A percentile compares a stretch with the other conserved stretches of the same genome.
Conservation (phyloP, 2,113 vertebrate species). For the Guaruba guarouba region DNA sequence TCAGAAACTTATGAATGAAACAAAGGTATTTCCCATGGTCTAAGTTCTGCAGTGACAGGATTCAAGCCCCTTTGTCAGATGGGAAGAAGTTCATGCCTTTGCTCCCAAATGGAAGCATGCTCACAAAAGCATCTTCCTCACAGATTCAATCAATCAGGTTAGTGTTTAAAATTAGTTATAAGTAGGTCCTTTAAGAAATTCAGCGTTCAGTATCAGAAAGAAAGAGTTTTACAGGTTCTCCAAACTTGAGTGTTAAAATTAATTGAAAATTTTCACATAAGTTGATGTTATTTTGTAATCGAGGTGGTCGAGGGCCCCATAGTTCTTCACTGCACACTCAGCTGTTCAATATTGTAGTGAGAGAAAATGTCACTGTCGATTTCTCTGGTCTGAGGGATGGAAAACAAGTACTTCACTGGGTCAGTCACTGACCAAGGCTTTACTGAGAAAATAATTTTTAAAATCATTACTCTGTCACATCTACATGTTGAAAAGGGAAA, state of each 20-base stretch:
- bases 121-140: background rate
- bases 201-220: background rate
- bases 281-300: background rate
- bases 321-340: background rate
- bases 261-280: background rate
- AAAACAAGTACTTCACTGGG: background rate
- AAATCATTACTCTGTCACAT: background rate
- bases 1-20: background rate
- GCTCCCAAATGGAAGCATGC: background rate
- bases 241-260: background rate
- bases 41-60: background rate
- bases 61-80: background rate
- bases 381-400: background rate
- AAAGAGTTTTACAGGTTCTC: background rate
- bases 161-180: background rate
- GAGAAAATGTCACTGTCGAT: background rate
- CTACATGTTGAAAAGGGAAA: background rate
- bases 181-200: background rate
- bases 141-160: background rate
- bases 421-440: background rate
- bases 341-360: background rate
- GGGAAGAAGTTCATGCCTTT: background rate
- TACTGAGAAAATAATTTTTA: background rate
- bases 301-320: background rate
- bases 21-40: background rate